Percentiles rank a stretch among this genome's conserved stretches.
These are phyloP conservation scores for Caenorhabditis afra DNA, from an alignment of 2,888 invertebrate species.

Conservation along the genomic window DNA sequence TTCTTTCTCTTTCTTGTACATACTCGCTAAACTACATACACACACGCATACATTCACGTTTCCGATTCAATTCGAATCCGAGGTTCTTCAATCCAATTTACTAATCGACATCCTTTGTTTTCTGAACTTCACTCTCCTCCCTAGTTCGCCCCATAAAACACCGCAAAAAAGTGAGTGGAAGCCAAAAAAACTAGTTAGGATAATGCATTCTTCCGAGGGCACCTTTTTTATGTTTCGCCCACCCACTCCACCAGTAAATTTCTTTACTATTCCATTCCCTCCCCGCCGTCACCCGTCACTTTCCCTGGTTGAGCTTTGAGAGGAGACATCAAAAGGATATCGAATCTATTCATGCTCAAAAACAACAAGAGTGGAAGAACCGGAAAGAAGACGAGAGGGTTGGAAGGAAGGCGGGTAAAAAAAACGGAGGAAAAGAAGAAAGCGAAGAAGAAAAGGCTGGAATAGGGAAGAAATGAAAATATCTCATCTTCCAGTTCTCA, in stretches of 20 bases:
- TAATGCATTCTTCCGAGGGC: conserved; percentile 36
- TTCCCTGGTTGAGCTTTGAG: conserved; percentile 44
- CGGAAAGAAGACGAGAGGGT: conserved; percentile 7
- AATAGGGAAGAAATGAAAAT: conserved; percentile 4
- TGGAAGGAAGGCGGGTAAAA: conserved; percentile 2
- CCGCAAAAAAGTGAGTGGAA: background rate
- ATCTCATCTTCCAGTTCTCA: conserved; percentile 6
- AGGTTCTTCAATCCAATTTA: conserved; percentile 48
- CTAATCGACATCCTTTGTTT: conserved; percentile 48
- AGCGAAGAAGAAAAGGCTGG: conserved; percentile 7
- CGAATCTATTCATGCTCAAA: conserved; percentile 55
- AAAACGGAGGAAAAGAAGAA: conserved; percentile 3
- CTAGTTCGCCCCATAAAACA: conserved; percentile 24
- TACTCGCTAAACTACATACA: no score
- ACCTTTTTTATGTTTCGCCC: conserved; percentile 9
- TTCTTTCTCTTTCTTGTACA: conserved; percentile 6
- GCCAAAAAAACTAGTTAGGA: conserved; percentile 37
- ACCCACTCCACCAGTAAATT: no score
- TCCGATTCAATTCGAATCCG: no score
- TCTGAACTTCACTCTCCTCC: conserved; percentile 30
- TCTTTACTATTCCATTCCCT: background rate
- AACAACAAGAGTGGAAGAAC: conserved; percentile 52
- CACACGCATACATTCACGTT: no score
- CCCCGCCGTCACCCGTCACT: conserved; percentile 16
- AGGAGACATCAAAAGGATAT: conserved; percentile 55